Conservation (phyloP, 2,113 vertebrate species). For the Columba janthina region DNA sequence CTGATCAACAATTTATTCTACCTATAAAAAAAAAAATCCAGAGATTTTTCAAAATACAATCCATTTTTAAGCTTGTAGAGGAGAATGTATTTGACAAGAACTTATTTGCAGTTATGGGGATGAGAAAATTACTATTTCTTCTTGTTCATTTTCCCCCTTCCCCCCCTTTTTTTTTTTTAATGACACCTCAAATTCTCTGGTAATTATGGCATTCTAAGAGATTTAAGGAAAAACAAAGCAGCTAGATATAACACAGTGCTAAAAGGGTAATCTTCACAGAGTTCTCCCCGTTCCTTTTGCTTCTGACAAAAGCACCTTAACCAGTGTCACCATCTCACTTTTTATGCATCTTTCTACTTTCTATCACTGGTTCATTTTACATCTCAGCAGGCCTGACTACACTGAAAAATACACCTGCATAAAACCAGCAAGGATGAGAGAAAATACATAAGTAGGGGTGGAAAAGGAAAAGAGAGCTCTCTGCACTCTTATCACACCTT, state of each 20-base stretch:
- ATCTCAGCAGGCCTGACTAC: not conserved
- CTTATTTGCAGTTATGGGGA: not conserved
- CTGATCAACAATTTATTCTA: not conserved
- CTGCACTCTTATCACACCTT: slow-evolving; percentile 4
- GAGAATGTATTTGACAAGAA: not conserved
- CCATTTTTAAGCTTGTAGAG: not conserved
- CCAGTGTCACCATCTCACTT: not conserved
- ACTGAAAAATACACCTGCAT: not conserved
- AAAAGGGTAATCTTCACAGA: not conserved
- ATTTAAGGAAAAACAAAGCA: not conserved
- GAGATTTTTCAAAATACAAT: not conserved
- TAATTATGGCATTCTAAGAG: not conserved
- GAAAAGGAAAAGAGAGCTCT: slow-evolving; percentile 1
- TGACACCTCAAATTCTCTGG: not conserved
- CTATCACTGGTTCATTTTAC: slow-evolving; percentile 10
- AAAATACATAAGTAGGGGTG: not conserved
- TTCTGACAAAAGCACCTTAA: not conserved
- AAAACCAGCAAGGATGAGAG: slow-evolving; percentile 8
- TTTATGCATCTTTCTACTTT: slow-evolving; percentile 17
- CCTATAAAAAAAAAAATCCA: not conserved
- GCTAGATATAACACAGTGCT: not conserved
- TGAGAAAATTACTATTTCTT: not conserved
- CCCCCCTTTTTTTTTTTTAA: not conserved
- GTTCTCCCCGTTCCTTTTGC: not conserved
- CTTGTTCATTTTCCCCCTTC: not conserved